Evolutionary conservation across 2,888 invertebrate species (phyloP), one percentile per base, ranked within the genome.

Genomic region (Cheilosia urbana): DNA sequence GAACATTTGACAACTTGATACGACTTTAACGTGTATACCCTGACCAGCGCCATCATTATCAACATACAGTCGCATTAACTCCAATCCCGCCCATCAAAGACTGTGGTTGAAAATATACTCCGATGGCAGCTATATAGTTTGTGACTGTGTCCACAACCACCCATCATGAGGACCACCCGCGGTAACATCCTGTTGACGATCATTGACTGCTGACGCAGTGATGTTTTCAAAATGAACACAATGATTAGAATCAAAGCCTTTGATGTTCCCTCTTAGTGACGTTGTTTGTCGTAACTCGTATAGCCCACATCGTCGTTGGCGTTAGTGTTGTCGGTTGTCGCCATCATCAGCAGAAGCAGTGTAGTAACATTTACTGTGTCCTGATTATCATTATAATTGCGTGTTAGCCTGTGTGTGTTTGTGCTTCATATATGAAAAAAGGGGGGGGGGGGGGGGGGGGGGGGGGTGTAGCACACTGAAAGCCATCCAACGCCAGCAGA

Each of bases 201-300:
- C 79, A 80, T 60, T 69, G 84, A 79, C 69, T 80, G 73, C 75
- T 80, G 73, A 84, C 79, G 57, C 63, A 79, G 65, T 58, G 73
- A 79, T 79, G 83, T 84, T 75, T 84, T 79, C 69, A 69, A 69
- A 65, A 73, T 60, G 83, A 79, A 53, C 57, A 79, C 79, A 53
- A 57, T 72, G 76, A 85, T 80, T 72, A 72, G 85, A 85, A 76
- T 85, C 71, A 77, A 80, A 80, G 62, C 76, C 80, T 80, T 80
- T 85, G 84, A 84, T 78, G 58, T 72, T 34, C 21, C 27, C 72
- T 78, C 49, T 60, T 63, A 62, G 76, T 49, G 49, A 76, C 51
- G 76, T 40, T 68, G 60, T 45, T 60, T 77, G 65, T 58, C 57
- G 51, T 55, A 40, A 40, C 19, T 37, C 34, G 45, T 60, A 27